These are phyloP conservation scores for Oppia nitens DNA, from an alignment of 1,140 invertebrate species.

Conservation along the genomic window DNA sequence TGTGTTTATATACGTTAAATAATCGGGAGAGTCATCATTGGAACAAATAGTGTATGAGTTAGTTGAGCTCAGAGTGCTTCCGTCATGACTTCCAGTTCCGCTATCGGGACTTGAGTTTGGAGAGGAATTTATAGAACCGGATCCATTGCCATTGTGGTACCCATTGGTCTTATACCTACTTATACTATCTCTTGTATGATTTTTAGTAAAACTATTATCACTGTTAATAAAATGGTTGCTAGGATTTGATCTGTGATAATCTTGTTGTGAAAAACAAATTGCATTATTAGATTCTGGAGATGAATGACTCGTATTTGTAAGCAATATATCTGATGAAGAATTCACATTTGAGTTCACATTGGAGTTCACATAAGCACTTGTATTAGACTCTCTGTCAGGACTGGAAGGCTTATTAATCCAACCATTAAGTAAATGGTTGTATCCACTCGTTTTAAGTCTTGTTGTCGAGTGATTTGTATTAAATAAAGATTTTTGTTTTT, in stretches of 20 bases:
- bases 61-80: slow-evolving; percentile 1
- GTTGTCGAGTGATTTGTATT: not conserved
- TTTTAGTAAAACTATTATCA: not conserved
- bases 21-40: slow-evolving; percentile 5
- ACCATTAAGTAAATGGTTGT: slow-evolving; percentile 8
- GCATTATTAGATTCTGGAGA: not conserved
- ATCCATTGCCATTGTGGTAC: slow-evolving; percentile 14
- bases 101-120: slow-evolving; percentile 15
- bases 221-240: not conserved
- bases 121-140: slow-evolving; percentile 12
- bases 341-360: not conserved
- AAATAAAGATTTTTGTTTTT: not conserved
- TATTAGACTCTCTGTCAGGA: slow-evolving; percentile 2
- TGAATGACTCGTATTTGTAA: not conserved
- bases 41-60: slow-evolving; percentile 9
- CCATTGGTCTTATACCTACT: not conserved
- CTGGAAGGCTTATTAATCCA: slow-evolving; percentile 3
- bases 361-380: not conserved
- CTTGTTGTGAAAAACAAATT: not conserved
- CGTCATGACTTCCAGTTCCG: slow-evolving; percentile 13
- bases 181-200: not conserved
- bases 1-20: not conserved
- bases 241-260: not conserved
- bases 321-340: not conserved
- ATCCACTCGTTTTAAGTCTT: not conserved